Evolutionary conservation across 2,113 vertebrate species (phyloP).

Genomic region (Ardeotis arabs): DNA sequence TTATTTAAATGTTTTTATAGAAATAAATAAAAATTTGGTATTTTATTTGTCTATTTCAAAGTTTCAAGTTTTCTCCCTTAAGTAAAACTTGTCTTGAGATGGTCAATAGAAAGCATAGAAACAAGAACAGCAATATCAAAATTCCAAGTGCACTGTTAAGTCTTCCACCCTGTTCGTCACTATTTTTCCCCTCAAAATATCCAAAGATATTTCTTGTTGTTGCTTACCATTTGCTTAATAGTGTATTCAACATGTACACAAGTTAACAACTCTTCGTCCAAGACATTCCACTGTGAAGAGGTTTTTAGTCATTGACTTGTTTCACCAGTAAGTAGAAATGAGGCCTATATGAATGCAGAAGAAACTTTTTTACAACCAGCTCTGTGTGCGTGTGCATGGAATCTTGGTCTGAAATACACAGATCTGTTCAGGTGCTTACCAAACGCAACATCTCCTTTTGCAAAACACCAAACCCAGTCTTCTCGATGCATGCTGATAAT

Average conservation of each 20-base stretch:
- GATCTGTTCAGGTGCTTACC: not conserved
- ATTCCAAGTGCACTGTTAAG: not conserved
- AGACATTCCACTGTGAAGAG: not conserved
- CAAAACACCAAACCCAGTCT: not conserved
- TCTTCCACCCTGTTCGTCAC: not conserved
- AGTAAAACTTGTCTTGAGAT: not conserved
- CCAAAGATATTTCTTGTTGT: not conserved
- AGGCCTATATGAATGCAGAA: not conserved
- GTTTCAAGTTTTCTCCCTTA: not conserved
- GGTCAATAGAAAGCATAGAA: not conserved
- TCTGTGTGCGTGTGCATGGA: fast-evolving
- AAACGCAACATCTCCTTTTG: not conserved
- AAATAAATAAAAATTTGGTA: not conserved
- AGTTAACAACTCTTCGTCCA: not conserved
- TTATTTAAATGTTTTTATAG: not conserved
- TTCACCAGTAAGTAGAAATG: not conserved
- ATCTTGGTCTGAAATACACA: not conserved
- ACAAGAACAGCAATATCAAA: not conserved
- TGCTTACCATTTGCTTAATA: not conserved
- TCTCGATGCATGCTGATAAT: not conserved
- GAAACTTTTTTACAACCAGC: not conserved
- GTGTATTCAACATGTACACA: not conserved
- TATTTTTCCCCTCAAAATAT: not conserved
- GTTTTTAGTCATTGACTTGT: not conserved
- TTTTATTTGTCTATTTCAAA: not conserved